Base-by-base conservation (phyloP, 1,140 invertebrate species). In the Manduca sexta region DNA sequence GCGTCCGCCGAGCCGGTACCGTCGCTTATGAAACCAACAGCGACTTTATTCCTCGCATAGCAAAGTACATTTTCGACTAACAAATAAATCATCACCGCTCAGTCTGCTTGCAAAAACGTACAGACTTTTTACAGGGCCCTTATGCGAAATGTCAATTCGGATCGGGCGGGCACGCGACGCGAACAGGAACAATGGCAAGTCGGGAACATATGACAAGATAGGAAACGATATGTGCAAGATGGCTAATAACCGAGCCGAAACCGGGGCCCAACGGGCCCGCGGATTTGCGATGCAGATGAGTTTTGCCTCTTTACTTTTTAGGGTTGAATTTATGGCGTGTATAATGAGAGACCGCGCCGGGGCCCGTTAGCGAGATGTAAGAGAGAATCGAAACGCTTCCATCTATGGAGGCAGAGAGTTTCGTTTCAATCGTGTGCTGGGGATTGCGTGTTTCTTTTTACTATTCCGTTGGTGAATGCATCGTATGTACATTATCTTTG, bases 41-140 rank as follows among this genome's bases (percentile, higher is more conserved):
- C 37, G 16, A 1, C 50, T 42, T 46, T 52, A 64, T 49, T 35
- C 0, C 2, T 2, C 12, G 1, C 0, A 7, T 0, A 0, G 45
- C 57, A 65, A 34, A 42, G 62, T 44, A 34, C 6, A 52, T 29
- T 59, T 63, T 68, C 17, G 16, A 35, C 8, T 26, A 26, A 3
- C 12, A 13, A 13, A 42, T 10, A 43, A 44, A 29, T 34, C 18
- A 21, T 11, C 11, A 15, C 34, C 10, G 45, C 8, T 26, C 16
- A 29, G 45, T 45, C 40, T 44, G 34, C 53, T 44, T 56, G 64
- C 45, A 39, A 44, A 55, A 40, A 39, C 56, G 64, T 77, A 73
- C 73, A 60, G 69, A 78, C 67, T 81, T 84, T 84, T 84, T 84
- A 79, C 77, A 76, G 62, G n/a, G 68, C 80, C 74, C 69, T 81